Base-by-base conservation (phyloP, 2,888 invertebrate species). In the Crepidodera aurea region DNA sequence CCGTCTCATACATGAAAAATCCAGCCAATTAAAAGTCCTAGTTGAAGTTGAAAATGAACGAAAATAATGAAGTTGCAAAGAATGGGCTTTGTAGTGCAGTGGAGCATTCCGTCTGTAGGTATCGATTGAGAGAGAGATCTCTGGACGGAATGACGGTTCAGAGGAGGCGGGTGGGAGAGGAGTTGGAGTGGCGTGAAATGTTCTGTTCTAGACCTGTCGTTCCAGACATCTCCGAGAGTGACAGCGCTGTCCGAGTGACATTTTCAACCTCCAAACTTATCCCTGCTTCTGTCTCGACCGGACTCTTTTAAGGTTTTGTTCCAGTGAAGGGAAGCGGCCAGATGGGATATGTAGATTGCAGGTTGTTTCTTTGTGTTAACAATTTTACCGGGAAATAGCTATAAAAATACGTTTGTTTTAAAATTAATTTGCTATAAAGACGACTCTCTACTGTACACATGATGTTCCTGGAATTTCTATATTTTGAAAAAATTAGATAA, bases 231-330 rank as follows among this genome's bases (percentile, higher is more conserved):
- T 74, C 70, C 72, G 72, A 75, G 75, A 75, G 74, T 76, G 74
- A 76, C 76, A 76, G 75, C 76, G 75, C 73, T 73, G 77, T 75
- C 76, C 73, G 73, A 74, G 75, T 75, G 72, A 73, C 75, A 66
- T 65, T 62, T 67, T 53, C 65, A 63, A 63, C 66, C 65, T 58
- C 64, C 37, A 42, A 57, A 56, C 64, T 59, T 54, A 56, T 61
- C 55, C 32, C 51, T 7, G 22, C 4, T 60, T 57, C 54, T 55
- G 46, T 58, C 61, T 51, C 46, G 50, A 22, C 54, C 10, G 53
- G 44, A n/a, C 66, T 37, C 46, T 53, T 51, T 53, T 16, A 44
- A 25, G 51, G 51, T 42, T 44, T 8, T 10, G 18, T 50, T 51
- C 22, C 46, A 10, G 2, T 2, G 18, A 19, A 51, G 13, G 59